These are phyloP conservation scores for Pangasius krempfi DNA, from an alignment of 2,797 vertebrate species.

Conservation along the genomic window DNA sequence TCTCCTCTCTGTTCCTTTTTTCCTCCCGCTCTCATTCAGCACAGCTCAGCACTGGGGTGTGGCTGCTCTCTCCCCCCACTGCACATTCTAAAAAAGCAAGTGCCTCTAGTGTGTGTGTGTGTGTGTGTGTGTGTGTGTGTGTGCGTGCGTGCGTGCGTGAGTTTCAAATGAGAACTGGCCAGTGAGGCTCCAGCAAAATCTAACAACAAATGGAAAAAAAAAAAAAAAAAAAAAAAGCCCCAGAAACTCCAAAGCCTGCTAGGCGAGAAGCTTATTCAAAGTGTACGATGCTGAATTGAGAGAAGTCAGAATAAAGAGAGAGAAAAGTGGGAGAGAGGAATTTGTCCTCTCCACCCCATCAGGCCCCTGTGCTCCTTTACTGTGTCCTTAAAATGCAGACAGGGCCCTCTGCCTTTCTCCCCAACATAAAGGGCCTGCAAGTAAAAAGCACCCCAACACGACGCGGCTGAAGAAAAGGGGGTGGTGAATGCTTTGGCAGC, in stretches of 20 bases:
- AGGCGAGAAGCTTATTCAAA: slow-evolving; percentile 16
- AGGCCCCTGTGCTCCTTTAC: slow-evolving; percentile 38
- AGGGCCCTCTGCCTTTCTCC: slow-evolving; percentile 44
- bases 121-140: slow-evolving; percentile 68
- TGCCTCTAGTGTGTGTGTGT: slow-evolving; percentile 63
- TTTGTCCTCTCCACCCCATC: slow-evolving; percentile 37
- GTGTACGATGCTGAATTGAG: background rate
- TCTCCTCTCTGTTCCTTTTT: slow-evolving; percentile 53
- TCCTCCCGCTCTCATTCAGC: slow-evolving; percentile 74
- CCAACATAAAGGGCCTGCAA: slow-evolving; percentile 34
- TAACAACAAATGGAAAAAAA: slow-evolving; percentile 83
- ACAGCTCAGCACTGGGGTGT: slow-evolving; percentile 77
- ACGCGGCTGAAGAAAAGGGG: slow-evolving; percentile 34
- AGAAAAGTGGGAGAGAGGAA: slow-evolving; percentile 19
- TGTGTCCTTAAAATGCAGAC: slow-evolving; percentile 60
- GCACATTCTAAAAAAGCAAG: slow-evolving; percentile 78
- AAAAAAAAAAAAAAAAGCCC: background rate
- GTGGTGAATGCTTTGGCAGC: slow-evolving; percentile 40
- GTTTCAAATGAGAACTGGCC: slow-evolving; percentile 61
- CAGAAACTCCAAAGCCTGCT: slow-evolving; percentile 63
- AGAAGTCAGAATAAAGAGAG: slow-evolving; percentile 59
- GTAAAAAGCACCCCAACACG: slow-evolving; percentile 37
- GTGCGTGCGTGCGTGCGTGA: slow-evolving; percentile 55
- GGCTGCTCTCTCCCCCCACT: slow-evolving; percentile 77
- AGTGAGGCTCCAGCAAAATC: slow-evolving; percentile 77